Evolutionary conservation across 2,113 vertebrate genomes (phyloP), one percentile per base, ranked within the genome.

Genomic region (Proteles cristata): DNA sequence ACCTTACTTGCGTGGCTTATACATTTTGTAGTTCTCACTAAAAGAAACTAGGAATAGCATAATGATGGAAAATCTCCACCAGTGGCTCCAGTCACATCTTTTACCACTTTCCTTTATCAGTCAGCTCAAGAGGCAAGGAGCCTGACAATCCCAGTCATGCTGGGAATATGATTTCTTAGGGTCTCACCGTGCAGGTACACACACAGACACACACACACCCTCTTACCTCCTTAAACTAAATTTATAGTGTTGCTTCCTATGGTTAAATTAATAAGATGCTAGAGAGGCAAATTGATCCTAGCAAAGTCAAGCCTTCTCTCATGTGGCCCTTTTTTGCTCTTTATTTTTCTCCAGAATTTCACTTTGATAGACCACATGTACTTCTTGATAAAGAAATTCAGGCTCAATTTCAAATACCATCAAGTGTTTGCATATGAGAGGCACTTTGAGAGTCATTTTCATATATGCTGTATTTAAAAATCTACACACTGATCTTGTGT

Each of bases 301-400:
- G 4, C 5, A 25, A 94, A 89, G 55, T 85, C 73, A 92, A 80
- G 17, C 11, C 10, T 73, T 96, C 55, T 93, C 11, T 73, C 15
- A 11, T 19, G 25, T 50, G 71, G 3, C 17, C 66, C 86, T 23
- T 19, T 55, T 50, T 79, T n/a, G 7, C 31, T 80, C 25, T 76
- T 84, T n/a, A 48, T 79, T 65, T 96, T 31, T 14, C 55, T 9
- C 55, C 23, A 31, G 4, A 55, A 84, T 84, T 88, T 68, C 2
- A 63, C 66, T 89, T 88, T 84, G 23, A 69, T 63, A 88, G 83
- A 53, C 14, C 53, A n/a, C 16, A 48, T 80, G 17, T n/a, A 19
- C 65, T 88, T 88, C 31, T n/a, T 84, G 81, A 68, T 73, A 90
- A 58, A 86, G 55, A 86, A 93, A 95, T 68, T 61, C 39, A 61